Evolutionary conservation across 2,888 invertebrate genomes (phyloP), one percentile per base, ranked within the genome.

Genomic region (Synergus laeviventris): DNA sequence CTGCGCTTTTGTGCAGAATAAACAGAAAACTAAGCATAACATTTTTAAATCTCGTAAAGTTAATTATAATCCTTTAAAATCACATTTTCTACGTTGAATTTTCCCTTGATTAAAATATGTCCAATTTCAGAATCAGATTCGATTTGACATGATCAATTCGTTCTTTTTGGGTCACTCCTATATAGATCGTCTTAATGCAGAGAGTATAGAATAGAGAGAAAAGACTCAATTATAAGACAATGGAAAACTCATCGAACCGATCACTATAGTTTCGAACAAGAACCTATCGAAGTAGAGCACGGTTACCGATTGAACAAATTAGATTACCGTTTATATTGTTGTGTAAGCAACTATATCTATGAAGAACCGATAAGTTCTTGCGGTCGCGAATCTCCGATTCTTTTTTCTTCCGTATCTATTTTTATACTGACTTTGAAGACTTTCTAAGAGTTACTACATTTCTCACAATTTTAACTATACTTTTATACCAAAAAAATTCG

Each of bases 351-450:
- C 60, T 31, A 60, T 60, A 60, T 60, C 24, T 11, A 21, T 11
- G 18, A 59, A 59, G 59, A 11, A 59, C 21, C 36, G 31, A 24
- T 60, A 36, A 60, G 31, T 60, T 60, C 18, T 78, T 74, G 60
- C 79, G 79, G 86, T 85, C 85, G 86, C 83, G 85, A 83, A 84
- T 84, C 85, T 84, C 82, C 83, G 84, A 31, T 31, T 31, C 31
- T 31, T 31, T 31, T 80, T 82, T 78, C 85, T 86, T 86, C 85
- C 84, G 85, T n/a, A 59, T 59, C 21, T 24, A 59, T 21, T 59
- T 59, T 31, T n/a, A 31, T 59, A 21, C 56, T 59, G 56, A 59
- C 18, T 59, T 12, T 42, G 12, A 31, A 31, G 31, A 31, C 31
- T 31, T 31, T 31, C 31, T 31, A 31, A 31, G 31, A 31, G 7